Base-by-base conservation (phyloP, 2,888 invertebrate species). In the Drosophila formosana region DNA sequence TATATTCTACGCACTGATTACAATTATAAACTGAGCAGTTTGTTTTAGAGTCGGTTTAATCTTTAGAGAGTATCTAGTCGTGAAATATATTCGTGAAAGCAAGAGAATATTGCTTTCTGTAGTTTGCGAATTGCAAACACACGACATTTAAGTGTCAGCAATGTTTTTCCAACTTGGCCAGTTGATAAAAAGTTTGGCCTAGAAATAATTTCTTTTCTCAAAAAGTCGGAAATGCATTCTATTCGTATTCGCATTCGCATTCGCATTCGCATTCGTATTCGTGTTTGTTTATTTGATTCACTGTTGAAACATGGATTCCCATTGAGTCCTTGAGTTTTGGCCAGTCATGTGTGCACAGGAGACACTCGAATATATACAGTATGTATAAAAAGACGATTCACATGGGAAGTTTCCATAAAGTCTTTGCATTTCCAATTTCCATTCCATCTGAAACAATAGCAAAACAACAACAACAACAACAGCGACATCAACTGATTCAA, bases 151-250 rank as follows among this genome's bases (percentile, higher is more conserved):
- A 80, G 77, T 76, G 68, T 76, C 73, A 45, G 51, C 68, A 66
- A 58, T 60, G 62, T 62, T 64, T 57, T 55, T n/a, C 30, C 47
- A 61, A 66, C 45, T 62, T 62, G 41, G 32, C 8, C 65, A 60
- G 60, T 68, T 65, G 73, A 85, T 71, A 69, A 66, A 72, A 76
- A 72, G 51, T 80, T 82, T 43, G 30, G 39, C 3, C 41, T 30
- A 60, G 37, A 50, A 53, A 49, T 61, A 39, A 26, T 47, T 45
- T 61, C 49, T 26, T 45, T 34, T 34, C 25, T 18, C 18, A 18
- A 9, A 3, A 51, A 32, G 50, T 51, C 51, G 13, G 8, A 51
- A 55, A 30, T 52, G 7, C 6, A 28, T 28, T 28, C 9, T 34
- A 49, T 60, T 41, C 28, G 52, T 18, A 9, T 52, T 32, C 5